Conservation (phyloP, 2,888 invertebrate species). For the Diarsia dahlii region DNA sequence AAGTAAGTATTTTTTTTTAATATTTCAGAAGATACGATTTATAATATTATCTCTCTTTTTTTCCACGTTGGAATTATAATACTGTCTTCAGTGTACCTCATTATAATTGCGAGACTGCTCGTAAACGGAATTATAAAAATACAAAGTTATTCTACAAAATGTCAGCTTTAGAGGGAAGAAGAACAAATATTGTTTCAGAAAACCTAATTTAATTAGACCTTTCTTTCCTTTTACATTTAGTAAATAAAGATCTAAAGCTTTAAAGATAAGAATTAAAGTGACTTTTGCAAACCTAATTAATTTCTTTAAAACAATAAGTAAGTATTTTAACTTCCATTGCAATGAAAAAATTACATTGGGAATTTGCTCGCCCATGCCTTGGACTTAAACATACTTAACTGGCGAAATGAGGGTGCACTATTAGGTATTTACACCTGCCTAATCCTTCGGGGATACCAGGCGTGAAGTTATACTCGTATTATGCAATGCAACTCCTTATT, state of each 20-base stretch:
- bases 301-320: background rate
- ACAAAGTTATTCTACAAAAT: slow-evolving; percentile 63
- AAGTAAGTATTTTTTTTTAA: background rate
- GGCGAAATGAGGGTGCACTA: no score
- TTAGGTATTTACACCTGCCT: no score
- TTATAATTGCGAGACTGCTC: slow-evolving; percentile 63
- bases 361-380: no score
- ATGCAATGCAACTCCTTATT: background rate
- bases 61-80: slow-evolving; percentile 22
- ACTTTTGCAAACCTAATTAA: background rate
- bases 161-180: slow-evolving; percentile 62
- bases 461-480: no score
- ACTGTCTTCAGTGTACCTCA: slow-evolving; percentile 40
- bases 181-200: slow-evolving; percentile 62
- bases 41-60: background rate
- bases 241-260: slow-evolving; percentile 26
- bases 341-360: background rate
- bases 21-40: background rate
- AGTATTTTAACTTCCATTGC: background rate
- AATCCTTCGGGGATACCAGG: no score
- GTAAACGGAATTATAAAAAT: slow-evolving; percentile 65
- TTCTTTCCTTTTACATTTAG: slow-evolving; percentile 26
- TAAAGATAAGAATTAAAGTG: slow-evolving; percentile 1
- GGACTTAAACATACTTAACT: no score
- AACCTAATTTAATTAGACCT: slow-evolving; percentile 44